phyloP scores from a whole-genome alignment of 2,888 invertebrate species.

The Dicyrtoma fusca region DNA sequence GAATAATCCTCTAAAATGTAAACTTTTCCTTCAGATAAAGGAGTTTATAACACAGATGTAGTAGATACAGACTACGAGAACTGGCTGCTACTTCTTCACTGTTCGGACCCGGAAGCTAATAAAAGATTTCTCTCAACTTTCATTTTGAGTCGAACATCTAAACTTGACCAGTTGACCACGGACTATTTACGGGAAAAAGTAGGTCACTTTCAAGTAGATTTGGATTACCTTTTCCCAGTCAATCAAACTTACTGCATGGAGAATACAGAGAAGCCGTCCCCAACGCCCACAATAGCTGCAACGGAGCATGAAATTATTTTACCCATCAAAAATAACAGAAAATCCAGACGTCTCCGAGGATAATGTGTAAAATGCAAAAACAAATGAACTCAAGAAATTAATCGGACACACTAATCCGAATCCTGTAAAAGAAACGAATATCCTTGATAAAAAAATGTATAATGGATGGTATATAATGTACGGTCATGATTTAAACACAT shows the following conservation, averaged over 20 bases:
- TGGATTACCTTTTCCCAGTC: constrained; percentile 82
- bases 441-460: too few relatives aligned
- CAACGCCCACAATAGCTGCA: neutral
- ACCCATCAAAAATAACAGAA: neutral
- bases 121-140: constrained; percentile 80
- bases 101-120: constrained; percentile 71
- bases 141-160: constrained; percentile 70
- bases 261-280: neutral
- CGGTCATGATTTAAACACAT: too few relatives aligned
- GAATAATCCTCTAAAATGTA: too few relatives aligned
- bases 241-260: constrained; percentile 69
- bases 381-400: neutral
- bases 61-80: constrained; percentile 81
- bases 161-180: constrained; percentile 67
- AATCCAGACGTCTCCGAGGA: constrained; percentile 16
- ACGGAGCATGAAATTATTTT: neutral
- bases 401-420: too few relatives aligned
- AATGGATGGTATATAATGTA: too few relatives aligned
- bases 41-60: constrained; percentile 84
- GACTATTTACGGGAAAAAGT: constrained; percentile 77
- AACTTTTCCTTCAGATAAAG: constrained; percentile 78
- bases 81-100: constrained; percentile 82
- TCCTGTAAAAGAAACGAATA: too few relatives aligned
- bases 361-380: neutral
- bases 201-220: constrained; percentile 80